Base-by-base conservation (phyloP, 2,888 invertebrate species). In the Amorpha juglandis region DNA sequence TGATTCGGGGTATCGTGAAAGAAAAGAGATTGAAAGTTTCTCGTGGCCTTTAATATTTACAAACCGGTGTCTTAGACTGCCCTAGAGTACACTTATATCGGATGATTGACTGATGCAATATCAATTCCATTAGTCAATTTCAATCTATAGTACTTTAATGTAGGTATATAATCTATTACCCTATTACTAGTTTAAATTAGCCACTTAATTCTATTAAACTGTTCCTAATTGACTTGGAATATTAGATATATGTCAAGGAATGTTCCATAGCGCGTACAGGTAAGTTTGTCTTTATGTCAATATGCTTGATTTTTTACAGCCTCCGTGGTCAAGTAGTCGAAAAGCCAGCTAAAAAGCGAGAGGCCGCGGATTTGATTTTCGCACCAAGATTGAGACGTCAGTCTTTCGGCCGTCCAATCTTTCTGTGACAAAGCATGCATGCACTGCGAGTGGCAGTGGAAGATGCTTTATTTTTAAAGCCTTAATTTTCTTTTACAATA, bases 191-290 rank as follows among this genome's bases (percentile, higher is more conserved):
- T 42, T 42, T 42, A 58, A 58, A 58, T 19, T 42, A 58, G 19
- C 58, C 58, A 58, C 42, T 58, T 58, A 42, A 58, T 19, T 42
- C 42, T 42, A 58, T 58, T 58, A 58, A 55, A 58, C 58, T 58
- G 58, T 19, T 42, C 58, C 38, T 58, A 58, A 58, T 58, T 58
- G 58, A 58, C 58, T 42, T 42, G 42, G 42, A 16, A 42, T 58
- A 19, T 58, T 58, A 19, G 19, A 58, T 38, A 19, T 58, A 12
- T 58, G 19, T 21, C 38, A 6, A 9, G 19, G 58, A 16, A 27
- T 52, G 27, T 21, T 14, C 27, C 21, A 11, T 12, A 21, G 51
- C n/a, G 19, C 35, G 38, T 38, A 27, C 27, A 27, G 27, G 7
- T 9, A 19, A 9, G 50, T 2, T 2, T 19, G 50, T 11, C 14